Base-by-base conservation (phyloP, 2,888 invertebrate genomes). In the Oscheius sp. region DNA sequence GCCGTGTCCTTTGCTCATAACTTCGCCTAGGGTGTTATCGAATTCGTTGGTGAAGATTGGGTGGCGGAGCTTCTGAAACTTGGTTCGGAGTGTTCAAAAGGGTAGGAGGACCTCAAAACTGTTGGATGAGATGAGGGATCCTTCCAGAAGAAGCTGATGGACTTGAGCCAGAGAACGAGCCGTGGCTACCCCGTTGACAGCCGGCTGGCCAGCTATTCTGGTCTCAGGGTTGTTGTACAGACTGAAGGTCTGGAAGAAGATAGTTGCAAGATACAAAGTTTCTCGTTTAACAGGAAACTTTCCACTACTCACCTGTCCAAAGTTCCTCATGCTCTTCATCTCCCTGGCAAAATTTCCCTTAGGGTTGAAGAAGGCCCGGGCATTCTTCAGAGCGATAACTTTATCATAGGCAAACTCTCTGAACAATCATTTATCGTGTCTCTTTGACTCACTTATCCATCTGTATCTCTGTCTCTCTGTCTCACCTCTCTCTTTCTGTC, bases 121-220 rank as follows among this genome's bases (percentile, higher is more conserved):
- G 35, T 79, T 79, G 9, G 76, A 80, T 1, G 80, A 79, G 11
- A 83, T 21, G 9, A 77, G 58, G 5, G 86, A 86, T 1, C 86
- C 86, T 59, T 87, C 86, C 53, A 88, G 84, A n/a, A 89, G 70
- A 53, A 87, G 85, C 33, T 87, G 87, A 75, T 85, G 87, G 13
- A 89, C 76, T 73, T 88, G 87, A 2, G 89, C 90, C 70, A 89
- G 62, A 5, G 84, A 82, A 9, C 84, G 70, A 0, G 89, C 89
- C n/a, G 89, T 86, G 1, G 85, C 87, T 48, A 86, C 84, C 4
- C 87, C 90, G 47, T 85, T 84, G 3, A 82, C 85, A 0, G 89
- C 86, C 7, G 89, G 85, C 35, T 85, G 75, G 0, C 89, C 87
- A 33, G 86, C 80, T n/a, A 81, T 80, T 29, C 86, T 76, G 42